Evolutionary conservation across 2,797 vertebrate species (phyloP), one percentile per base, ranked within the genome.

Genomic region (Ibycter americanus): DNA sequence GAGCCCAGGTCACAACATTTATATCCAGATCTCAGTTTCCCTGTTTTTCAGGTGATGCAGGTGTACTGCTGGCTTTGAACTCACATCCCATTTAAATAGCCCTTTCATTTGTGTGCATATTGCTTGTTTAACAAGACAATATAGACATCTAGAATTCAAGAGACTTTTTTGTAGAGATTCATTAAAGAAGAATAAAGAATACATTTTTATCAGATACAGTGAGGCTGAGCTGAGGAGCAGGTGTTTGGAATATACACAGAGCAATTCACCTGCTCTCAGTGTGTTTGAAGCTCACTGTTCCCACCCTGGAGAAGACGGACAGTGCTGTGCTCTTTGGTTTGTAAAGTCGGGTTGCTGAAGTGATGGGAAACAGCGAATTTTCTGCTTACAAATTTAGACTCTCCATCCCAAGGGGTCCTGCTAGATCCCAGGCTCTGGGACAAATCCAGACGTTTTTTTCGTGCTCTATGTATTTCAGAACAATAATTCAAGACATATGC

Each of bases 351-450:
- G 17, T 51, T 93, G 52, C 54, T 61, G 55, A 66, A 86, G 71
- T 87, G 91, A 91, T 87, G 95, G 87, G 90, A 97, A 97, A 90
- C 73, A 91, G 72, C 19, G 31, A 91, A 85, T 73, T 51, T 73
- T 95, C 77, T 93, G 46, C 82, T 94, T 95, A 94, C 38, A 95
- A 81, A 91, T 94, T 88, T 83, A 93, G 70, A 84, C 7, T 74
- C 15, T 74, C 83, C 79, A 93, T 86, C 79, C 73, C 83, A 96
- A 91, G 90, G 96, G 72, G 66, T 74, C 49, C 42, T 79, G 74
- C 46, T 54, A 62, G 83, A 87, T 96, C 55, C 40, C 86, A 73
- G 78, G 65, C 62, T 83, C 70, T 49, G 73, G 20, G 40, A 82
- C 16, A 88, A 96, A 96, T 62, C 61, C 76, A 71, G 47, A 52